Evolutionary conservation across 2,888 invertebrate genomes (phyloP), one percentile per base, ranked within the genome.

Genomic region (Chrysolina americana): DNA sequence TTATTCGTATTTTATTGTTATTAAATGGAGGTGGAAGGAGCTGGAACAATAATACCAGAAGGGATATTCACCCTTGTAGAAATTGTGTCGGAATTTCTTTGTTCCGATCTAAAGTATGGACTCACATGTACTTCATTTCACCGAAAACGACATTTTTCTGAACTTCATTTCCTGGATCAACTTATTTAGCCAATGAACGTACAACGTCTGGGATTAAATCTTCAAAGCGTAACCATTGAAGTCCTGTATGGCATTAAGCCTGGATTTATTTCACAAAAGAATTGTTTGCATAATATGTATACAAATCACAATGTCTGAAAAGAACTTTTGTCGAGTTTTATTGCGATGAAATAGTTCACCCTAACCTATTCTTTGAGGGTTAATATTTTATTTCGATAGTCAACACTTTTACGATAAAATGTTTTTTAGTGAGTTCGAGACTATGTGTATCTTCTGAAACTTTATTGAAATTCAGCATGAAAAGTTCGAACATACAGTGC

Each of bases 361-460:
- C 15, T 15, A 28, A n/a, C 28, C 36, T n/a, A 59, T 59, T 59
- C 59, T 59, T 36, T n/a, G 8, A 59, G 59, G 59, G 36, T 59
- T 59, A 36, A 6, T n/a, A 3, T 23, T 59, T 59, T 28, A 28
- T 59, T 23, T 36, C 11, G 36, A 9, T 15, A 4, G 8, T 36
- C n/a, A 5, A 36, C 23, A 36, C 15, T n/a, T 59, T 59, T 36
- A 59, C 10, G 28, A 59, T 59, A 59, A 59, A 59, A 59, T 59
- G n/a, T 17, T 59, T 59, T 59, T 28, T 59, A 59, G n/a, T 59
- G n/a, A 28, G 36, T n/a, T 59, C 28, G 36, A 50, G 17, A 50
- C n/a, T 17, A 9, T 50, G 47, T 47, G 17, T 50, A 44, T 44
- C 10, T 13, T 6, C 15, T 11, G 21, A 53, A 53, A 19, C 53